Conservation (phyloP, 2,888 invertebrate species). For the Acronicta aceris region DNA sequence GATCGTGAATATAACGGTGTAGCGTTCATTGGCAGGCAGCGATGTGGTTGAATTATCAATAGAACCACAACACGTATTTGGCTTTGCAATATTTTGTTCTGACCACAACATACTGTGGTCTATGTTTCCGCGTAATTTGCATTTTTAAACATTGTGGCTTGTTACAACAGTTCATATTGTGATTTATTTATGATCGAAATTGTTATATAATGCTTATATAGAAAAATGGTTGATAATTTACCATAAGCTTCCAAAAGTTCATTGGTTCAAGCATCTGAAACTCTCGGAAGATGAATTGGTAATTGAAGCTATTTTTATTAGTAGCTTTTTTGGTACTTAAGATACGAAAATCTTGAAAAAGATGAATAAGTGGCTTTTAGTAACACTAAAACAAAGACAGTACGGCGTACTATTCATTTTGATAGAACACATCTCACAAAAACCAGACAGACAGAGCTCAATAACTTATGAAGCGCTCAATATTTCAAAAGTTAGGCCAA, state of each 20-base stretch:
- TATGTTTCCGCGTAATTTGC: constrained; percentile 42
- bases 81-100: constrained; percentile 52
- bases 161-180: constrained; percentile 33
- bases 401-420: no score
- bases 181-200: constrained; percentile 30
- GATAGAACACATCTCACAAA: no score
- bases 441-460: background rate
- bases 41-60: constrained; percentile 59
- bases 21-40: constrained; percentile 40
- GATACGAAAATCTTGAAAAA: no score
- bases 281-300: no score
- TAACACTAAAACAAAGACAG: background rate
- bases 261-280: no score
- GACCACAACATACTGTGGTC: constrained; percentile 45
- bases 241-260: no score
- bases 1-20: constrained; percentile 45
- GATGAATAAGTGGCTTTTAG: background rate
- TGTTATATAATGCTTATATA: background rate
- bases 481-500: constrained; percentile 10
- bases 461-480: constrained; percentile 12
- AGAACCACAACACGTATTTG: constrained; percentile 53
- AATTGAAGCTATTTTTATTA: no score
- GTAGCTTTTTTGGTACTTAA: no score
- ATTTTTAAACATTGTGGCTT: constrained; percentile 48
- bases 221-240: no score